A percentile compares a stretch with the other conserved stretches of the same genome.
Evolutionary conservation across 2,888 invertebrate species (phyloP).

Genomic region (Tinea semifulvella): DNA sequence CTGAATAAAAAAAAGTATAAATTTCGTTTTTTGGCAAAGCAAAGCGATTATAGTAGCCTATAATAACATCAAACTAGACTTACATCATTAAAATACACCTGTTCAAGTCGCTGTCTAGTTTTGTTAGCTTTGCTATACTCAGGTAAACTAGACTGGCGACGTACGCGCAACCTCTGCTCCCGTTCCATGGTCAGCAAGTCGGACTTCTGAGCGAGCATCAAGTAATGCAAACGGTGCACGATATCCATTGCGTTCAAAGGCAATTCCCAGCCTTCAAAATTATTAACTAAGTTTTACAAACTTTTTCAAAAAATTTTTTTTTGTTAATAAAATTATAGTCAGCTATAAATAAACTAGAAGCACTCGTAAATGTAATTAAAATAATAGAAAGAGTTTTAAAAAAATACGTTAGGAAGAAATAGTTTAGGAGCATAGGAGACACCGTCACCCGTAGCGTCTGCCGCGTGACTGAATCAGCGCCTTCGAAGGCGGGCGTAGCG

Average conservation of each 20-base stretch:
- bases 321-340: too few relatives aligned
- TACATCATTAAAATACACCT: conserved; percentile 57
- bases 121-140: conserved; percentile 54
- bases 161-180: conserved; percentile 53
- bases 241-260: too few relatives aligned
- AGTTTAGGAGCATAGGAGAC: not conserved
- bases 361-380: not conserved
- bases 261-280: too few relatives aligned
- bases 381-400: not conserved
- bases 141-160: conserved; percentile 58
- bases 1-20: too few relatives aligned
- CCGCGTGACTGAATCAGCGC: conserved; percentile 35
- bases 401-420: not conserved
- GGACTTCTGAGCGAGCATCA: conserved; percentile 59
- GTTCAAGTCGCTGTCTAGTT: conserved; percentile 48
- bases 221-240: conserved; percentile 58
- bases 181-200: conserved; percentile 62
- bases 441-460: conserved; percentile 40
- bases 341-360: too few relatives aligned
- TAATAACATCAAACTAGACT: too few relatives aligned
- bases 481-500: conserved; percentile 25
- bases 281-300: too few relatives aligned
- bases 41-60: too few relatives aligned
- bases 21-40: too few relatives aligned
- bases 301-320: too few relatives aligned